These are phyloP conservation scores for Vollenhovia emeryi DNA, from an alignment of 1,140 invertebrate genomes.

Conservation along the genomic window DNA sequence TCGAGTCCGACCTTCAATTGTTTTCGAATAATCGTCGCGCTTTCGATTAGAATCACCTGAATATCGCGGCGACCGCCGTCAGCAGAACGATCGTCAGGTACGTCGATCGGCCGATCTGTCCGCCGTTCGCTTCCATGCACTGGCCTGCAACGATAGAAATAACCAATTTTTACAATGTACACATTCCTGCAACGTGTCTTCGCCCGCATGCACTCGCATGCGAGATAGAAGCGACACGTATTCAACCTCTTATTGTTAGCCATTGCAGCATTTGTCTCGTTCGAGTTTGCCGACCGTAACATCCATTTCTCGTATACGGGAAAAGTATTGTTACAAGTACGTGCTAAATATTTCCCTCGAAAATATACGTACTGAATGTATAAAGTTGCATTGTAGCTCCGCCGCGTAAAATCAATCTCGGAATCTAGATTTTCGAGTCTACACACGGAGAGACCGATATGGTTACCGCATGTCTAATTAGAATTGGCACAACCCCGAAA, in stretches of 20 bases:
- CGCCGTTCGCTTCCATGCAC: constrained; percentile 82
- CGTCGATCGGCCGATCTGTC: constrained; percentile 76
- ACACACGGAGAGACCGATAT: too few species aligned
- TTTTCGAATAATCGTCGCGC: constrained; percentile 63
- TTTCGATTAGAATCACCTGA: constrained; percentile 84
- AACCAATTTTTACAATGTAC: constrained; percentile 2
- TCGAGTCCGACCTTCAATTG: constrained; percentile 50
- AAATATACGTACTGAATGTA: background rate
- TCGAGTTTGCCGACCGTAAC: background rate
- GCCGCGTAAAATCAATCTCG: background rate
- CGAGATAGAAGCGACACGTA: background rate
- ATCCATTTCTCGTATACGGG: too few species aligned
- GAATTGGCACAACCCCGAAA: too few species aligned
- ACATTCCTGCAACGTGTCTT: background rate
- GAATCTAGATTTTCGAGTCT: background rate
- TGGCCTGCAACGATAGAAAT: constrained; percentile 78
- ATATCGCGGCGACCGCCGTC: constrained; percentile 78
- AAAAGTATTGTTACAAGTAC: background rate
- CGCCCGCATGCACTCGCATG: background rate
- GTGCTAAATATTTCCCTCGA: background rate
- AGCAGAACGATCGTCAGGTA: constrained; percentile 78
- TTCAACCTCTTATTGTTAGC: background rate
- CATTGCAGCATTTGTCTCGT: background rate
- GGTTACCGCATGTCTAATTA: too few species aligned
- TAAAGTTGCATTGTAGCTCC: background rate